Conservation (phyloP, 2,797 vertebrate species). For the Malacoraja senta region DNA sequence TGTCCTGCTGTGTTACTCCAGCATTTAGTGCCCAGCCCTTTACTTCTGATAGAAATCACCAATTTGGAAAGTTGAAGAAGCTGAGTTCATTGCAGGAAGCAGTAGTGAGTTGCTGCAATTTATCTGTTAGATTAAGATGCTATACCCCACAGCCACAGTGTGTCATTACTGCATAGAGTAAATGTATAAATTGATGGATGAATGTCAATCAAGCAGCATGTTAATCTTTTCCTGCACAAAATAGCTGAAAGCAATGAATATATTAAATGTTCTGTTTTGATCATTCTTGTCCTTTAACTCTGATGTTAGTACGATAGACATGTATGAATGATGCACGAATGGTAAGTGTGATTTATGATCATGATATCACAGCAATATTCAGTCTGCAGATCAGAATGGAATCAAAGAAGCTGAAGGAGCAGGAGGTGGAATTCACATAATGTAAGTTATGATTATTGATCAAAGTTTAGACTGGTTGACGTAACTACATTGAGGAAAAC, state of each 20-base stretch:
- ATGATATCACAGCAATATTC: neutral
- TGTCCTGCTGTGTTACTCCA: no score
- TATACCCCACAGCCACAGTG: neutral
- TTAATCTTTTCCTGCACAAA: neutral
- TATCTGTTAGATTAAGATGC: neutral
- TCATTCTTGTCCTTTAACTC: neutral
- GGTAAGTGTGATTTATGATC: neutral
- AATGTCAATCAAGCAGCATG: neutral
- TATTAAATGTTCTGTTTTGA: neutral
- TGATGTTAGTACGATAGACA: neutral
- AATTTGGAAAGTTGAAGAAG: no score
- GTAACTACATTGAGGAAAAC: neutral
- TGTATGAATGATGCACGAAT: no score
- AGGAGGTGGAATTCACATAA: neutral
- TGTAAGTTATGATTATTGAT: neutral
- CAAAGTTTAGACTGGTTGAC: neutral
- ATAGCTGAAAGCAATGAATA: neutral
- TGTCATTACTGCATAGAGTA: no score
- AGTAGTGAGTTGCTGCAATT: neutral
- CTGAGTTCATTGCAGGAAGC: no score
- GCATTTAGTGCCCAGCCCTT: no score
- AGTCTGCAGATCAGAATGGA: neutral
- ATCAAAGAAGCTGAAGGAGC: neutral
- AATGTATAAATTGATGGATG: no score
- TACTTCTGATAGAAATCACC: no score